phyloP scores from a whole-genome alignment of 2,888 invertebrate genomes.

The Agrilus biguttatus region DNA sequence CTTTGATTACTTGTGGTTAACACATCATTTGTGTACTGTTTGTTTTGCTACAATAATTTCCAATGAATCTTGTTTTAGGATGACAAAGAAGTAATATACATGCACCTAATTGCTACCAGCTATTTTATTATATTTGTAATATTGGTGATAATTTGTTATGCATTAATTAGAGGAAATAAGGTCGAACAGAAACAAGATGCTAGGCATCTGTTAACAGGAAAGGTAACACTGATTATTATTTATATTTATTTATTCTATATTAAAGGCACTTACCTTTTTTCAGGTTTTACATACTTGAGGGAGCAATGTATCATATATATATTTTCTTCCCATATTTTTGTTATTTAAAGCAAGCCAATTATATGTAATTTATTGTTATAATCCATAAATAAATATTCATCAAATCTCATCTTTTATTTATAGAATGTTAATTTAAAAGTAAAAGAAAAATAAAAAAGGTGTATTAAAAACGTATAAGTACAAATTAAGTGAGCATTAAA shows the following conservation, averaged over 20 bases:
- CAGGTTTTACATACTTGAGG: no score
- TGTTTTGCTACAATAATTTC: not conserved
- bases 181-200: not conserved
- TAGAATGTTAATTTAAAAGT: no score
- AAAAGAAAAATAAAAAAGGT: no score
- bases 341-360: no score
- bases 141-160: conserved; percentile 9
- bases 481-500: not conserved
- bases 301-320: no score
- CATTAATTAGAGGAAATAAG: conserved; percentile 6
- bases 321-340: no score
- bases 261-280: not conserved
- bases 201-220: conserved; percentile 5
- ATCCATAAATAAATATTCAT: no score
- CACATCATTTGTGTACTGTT: no score
- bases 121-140: conserved; percentile 9
- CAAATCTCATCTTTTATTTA: no score
- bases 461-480: no score
- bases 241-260: not conserved
- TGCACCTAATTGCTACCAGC: conserved; percentile 9
- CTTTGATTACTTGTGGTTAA: no score
- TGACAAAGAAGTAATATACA: conserved; percentile 9
- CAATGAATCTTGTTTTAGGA: conserved; percentile 5
- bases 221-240: conserved; percentile 1
- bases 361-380: no score